A percentile compares a stretch with the other conserved stretches of the same genome.
phyloP scores from a whole-genome alignment of 2,888 invertebrate genomes.

The Tenthredo livida region DNA sequence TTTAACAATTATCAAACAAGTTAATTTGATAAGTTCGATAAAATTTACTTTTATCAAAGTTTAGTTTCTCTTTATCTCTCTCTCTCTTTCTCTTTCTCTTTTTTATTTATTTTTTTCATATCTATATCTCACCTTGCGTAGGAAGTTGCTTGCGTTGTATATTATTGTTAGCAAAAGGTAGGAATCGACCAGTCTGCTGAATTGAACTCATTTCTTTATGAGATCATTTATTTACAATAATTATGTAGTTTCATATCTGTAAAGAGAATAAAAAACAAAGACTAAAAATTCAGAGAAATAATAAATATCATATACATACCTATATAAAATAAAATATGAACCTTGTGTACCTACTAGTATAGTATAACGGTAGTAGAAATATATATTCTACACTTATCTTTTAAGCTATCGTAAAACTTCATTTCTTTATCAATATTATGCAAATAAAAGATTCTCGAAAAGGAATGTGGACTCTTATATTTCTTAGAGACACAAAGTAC shows the following conservation, averaged over 20 bases:
- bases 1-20: slow-evolving; percentile 53
- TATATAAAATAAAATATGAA: background rate
- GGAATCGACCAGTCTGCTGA: slow-evolving; percentile 82
- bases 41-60: background rate
- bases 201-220: slow-evolving; percentile 81
- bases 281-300: background rate
- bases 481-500: slow-evolving; percentile 3
- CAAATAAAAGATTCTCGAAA: background rate
- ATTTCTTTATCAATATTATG: slow-evolving; percentile 2
- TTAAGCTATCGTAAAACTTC: background rate
- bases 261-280: slow-evolving; percentile 68
- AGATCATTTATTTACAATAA: slow-evolving; percentile 65
- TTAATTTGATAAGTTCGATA: background rate
- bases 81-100: too few relatives aligned
- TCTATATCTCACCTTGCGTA: slow-evolving; percentile 73
- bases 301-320: too few relatives aligned
- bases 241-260: slow-evolving; percentile 74
- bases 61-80: background rate
- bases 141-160: slow-evolving; percentile 82
- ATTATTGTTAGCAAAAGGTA: slow-evolving; percentile 81
- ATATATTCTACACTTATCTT: background rate
- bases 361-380: background rate
- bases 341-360: background rate
- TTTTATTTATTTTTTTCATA: too few relatives aligned
- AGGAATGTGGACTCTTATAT: background rate